A percentile compares a stretch with the other conserved stretches of the same genome.
Conservation (phyloP, 1,140 invertebrate genomes). For the Trachymyrmex cornetzi region DNA sequence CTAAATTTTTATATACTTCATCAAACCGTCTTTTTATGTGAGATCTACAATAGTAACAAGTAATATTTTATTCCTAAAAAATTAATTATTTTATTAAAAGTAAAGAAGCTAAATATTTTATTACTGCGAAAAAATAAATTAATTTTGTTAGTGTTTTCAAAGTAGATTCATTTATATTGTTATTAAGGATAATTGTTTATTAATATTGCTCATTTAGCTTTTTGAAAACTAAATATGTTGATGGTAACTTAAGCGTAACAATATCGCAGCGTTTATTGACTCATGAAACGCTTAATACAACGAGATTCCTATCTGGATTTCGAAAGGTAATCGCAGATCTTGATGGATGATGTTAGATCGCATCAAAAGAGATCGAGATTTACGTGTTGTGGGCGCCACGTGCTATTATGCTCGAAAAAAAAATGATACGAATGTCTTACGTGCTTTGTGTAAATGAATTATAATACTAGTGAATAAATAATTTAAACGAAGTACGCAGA, state of each 20-base stretch:
- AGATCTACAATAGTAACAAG: not conserved
- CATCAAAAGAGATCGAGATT: slow-evolving; percentile 65
- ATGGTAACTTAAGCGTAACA: not conserved
- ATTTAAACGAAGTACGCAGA: slow-evolving; percentile 1
- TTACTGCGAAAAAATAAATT: not conserved
- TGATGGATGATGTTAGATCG: slow-evolving; percentile 67
- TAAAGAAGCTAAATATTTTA: not conserved
- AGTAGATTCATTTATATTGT: not conserved
- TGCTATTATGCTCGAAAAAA: slow-evolving; percentile 75
- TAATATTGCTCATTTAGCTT: not conserved
- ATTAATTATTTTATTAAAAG: not conserved
- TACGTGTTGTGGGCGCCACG: slow-evolving; percentile 66
- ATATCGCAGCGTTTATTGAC: not conserved
- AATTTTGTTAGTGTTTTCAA: too few relatives aligned
- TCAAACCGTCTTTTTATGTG: too few relatives aligned
- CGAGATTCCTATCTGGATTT: slow-evolving; percentile 65
- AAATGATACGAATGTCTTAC: slow-evolving; percentile 36
- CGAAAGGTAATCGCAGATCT: slow-evolving; percentile 64
- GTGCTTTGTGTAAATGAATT: slow-evolving; percentile 76
- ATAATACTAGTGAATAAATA: slow-evolving; percentile 28
- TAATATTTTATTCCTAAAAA: not conserved
- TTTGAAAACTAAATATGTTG: not conserved
- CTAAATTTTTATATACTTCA: too few relatives aligned
- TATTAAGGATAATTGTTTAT: not conserved
- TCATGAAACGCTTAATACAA: slow-evolving; percentile 26